phyloP scores from a whole-genome alignment of 2,888 invertebrate genomes.

The Stenotaenia linearis region DNA sequence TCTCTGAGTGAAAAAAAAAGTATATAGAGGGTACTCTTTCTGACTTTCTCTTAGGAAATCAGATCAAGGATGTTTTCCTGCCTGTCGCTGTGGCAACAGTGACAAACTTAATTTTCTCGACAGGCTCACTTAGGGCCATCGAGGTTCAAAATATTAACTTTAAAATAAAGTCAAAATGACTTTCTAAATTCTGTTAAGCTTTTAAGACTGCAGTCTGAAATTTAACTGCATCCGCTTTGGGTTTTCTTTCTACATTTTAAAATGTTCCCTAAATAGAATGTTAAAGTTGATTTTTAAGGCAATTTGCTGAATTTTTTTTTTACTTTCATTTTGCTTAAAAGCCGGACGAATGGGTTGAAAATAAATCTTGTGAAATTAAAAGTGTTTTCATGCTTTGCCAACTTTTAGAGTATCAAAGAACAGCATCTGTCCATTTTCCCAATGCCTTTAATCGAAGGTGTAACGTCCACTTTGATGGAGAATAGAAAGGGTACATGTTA shows the following conservation, averaged over 20 bases:
- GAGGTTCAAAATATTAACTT: slow-evolving; percentile 27
- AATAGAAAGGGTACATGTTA: not conserved
- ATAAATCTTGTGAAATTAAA: slow-evolving; percentile 12
- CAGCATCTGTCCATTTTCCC: slow-evolving; percentile 2
- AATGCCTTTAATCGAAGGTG: not conserved
- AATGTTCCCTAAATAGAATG: not conserved
- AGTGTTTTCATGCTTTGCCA: not conserved
- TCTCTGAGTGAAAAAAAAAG: not conserved
- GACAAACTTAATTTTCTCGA: slow-evolving; percentile 28
- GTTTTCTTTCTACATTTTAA: not conserved
- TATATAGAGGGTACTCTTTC: not conserved
- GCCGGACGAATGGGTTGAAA: not conserved
- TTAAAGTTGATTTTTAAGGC: not conserved
- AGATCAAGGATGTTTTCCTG: slow-evolving; percentile 30
- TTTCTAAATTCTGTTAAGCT: not conserved
- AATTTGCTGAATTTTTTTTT: not conserved
- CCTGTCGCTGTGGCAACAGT: slow-evolving; percentile 28
- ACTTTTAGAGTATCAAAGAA: not conserved
- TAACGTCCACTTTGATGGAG: slow-evolving; percentile 11
- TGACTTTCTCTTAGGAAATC: slow-evolving; percentile 26
- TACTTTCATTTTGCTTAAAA: not conserved
- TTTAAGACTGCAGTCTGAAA: not conserved
- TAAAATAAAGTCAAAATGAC: slow-evolving; percentile 21
- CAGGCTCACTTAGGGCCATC: slow-evolving; percentile 1
- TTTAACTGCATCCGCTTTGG: slow-evolving; percentile 3